A percentile compares a stretch with the other conserved stretches of the same genome.
These are phyloP conservation scores for Ichneumoninae sp. DNA, from an alignment of 2,888 invertebrate genomes.

Conservation along the genomic window DNA sequence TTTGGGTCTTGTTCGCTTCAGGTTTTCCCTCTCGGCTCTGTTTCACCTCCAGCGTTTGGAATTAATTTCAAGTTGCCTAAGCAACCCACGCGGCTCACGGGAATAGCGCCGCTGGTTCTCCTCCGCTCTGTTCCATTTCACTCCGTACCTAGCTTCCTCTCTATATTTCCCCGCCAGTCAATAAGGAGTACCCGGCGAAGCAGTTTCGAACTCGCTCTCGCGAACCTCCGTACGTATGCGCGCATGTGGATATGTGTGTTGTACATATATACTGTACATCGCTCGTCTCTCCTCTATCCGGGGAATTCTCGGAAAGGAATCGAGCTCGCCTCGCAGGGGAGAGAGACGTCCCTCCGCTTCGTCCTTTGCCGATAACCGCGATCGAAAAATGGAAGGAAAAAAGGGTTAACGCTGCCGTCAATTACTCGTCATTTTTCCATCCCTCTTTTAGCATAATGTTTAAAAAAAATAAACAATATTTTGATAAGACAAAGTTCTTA, in stretches of 20 bases:
- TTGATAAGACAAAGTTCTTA: background rate
- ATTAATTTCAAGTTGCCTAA: constrained; percentile 82
- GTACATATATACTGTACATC: constrained; percentile 7
- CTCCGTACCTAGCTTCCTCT: constrained; percentile 65
- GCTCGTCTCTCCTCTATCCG: constrained; percentile 7
- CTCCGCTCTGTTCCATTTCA: constrained; percentile 40
- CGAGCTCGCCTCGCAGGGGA: background rate
- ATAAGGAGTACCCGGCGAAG: constrained; percentile 81
- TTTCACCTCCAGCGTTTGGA: constrained; percentile 75
- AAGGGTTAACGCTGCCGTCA: background rate
- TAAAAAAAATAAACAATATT: background rate
- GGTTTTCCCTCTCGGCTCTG: constrained; percentile 19
- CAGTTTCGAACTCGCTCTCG: constrained; percentile 79
- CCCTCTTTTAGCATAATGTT: background rate
- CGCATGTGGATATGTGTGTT: constrained; percentile 6
- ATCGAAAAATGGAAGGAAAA: background rate
- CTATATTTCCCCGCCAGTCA: constrained; percentile 76
- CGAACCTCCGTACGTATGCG: constrained; percentile 23
- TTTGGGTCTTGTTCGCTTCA: background rate
- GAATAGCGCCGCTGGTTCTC: constrained; percentile 26
- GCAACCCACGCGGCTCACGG: constrained; percentile 72
- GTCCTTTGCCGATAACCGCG: constrained; percentile 3
- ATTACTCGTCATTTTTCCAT: background rate
- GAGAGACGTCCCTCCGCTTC: background rate
- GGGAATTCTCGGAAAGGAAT: constrained; percentile 21